Conservation (phyloP, 2,113 vertebrate genomes). For the Butastur rufipennis region DNA sequence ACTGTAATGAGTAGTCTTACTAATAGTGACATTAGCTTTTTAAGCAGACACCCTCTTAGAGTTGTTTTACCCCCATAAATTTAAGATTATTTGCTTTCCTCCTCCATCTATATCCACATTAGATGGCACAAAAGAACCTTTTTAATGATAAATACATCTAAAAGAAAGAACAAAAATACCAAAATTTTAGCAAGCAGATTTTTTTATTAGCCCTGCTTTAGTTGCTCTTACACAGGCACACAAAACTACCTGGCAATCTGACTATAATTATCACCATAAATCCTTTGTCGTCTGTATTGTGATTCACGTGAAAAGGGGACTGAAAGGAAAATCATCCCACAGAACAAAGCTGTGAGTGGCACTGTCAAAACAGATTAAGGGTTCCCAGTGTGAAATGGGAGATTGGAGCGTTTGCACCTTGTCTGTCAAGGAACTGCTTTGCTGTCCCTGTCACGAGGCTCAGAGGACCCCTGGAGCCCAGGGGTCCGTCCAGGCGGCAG, state of each 20-base stretch:
- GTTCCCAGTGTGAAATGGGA: not conserved
- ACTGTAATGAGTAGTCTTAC: not conserved
- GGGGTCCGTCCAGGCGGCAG: not conserved
- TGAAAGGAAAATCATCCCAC: not conserved
- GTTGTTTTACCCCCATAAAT: not conserved
- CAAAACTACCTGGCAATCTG: not conserved
- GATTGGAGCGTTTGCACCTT: not conserved
- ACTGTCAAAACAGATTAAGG: not conserved
- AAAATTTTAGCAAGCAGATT: not conserved
- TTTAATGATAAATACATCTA: not conserved
- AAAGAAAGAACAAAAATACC: not conserved
- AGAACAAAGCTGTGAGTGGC: not conserved
- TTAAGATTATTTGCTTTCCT: not conserved
- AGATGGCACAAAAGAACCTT: not conserved
- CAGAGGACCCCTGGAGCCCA: not conserved
- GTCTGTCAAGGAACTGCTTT: not conserved
- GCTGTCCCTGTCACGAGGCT: not conserved
- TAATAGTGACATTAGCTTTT: not conserved
- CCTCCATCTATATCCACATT: not conserved
- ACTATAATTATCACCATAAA: not conserved
- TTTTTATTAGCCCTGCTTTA: not conserved
- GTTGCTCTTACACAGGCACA: fast-evolving
- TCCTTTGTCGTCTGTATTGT: not conserved
- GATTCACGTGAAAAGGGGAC: not conserved
- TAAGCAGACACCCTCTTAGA: not conserved